Base-by-base conservation (phyloP, 2,888 invertebrate genomes). In the Drosophila colorata region DNA sequence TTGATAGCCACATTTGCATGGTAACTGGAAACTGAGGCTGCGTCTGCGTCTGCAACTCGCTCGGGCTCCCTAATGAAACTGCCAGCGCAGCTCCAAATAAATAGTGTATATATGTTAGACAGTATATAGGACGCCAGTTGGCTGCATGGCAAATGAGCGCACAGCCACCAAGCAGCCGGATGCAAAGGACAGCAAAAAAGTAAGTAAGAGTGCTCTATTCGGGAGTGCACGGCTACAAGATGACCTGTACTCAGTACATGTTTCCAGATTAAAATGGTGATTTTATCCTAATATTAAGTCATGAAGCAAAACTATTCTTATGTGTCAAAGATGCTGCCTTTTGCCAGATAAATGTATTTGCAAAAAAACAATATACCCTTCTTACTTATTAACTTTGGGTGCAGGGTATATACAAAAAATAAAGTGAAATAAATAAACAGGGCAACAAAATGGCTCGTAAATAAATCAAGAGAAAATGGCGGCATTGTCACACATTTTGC, bases 1-100 rank as follows among this genome's bases (percentile, higher is more conserved):
- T 88, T 88, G 90, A 88, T 89, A 74, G 87, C 83, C 79, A 61
- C 85, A 83, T 80, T 82, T 77, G 89, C 82, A 82, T 80, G 79
- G 75, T 37, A 71, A 61, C 57, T 49, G 60, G 70, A 33, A 68
- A 65, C 69, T 41, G 46, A 56, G 59, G 43, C 55, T 31, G 61
- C n/a, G 35, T 14, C 51, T 25, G 47, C 25, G 56, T 52, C 61
- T 69, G 69, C 59, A 58, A 61, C 68, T 73, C 35, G 43, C 14
- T 23, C 35, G 60, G 49, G 25, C 28, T 48, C 56, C 70, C 76
- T 85, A 88, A 89, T 88, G 88, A 88, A 87, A 65, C 69, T 65
- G 77, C 73, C 82, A 80, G 67, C 76, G 63, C 76, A 72, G 63
- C 43, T 65, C 25, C 51, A 63, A 37, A 60, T 55, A 65, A 46